phyloP scores from a whole-genome alignment of 2,797 vertebrate genomes.

The Loris lydekkerianus region DNA sequence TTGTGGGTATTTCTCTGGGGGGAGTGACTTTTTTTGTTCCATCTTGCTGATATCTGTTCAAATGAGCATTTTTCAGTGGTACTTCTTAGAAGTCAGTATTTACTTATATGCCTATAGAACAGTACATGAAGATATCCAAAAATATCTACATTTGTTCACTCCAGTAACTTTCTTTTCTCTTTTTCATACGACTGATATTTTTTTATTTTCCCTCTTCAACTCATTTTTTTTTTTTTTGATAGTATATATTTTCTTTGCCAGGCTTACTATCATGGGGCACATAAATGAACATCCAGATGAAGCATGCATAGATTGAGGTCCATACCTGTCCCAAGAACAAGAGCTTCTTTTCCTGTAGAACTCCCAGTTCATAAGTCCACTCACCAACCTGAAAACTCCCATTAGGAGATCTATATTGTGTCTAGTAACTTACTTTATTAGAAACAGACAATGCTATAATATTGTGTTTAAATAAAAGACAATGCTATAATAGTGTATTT shows the following conservation, averaged over 20 bases:
- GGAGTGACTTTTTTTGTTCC: background rate
- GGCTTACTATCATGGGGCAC: background rate
- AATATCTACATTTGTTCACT: background rate
- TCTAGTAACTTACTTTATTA: no score
- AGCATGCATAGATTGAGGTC: rapidly evolving
- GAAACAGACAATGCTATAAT: no score
- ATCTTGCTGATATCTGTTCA: background rate
- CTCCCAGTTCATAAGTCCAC: background rate
- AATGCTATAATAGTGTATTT: no score
- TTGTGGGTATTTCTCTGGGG: background rate
- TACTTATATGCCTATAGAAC: background rate
- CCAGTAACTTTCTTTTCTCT: no score
- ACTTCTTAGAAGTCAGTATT: background rate
- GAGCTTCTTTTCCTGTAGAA: background rate
- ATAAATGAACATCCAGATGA: background rate
- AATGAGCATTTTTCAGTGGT: background rate
- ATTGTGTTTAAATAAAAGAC: no score
- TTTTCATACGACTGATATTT: background rate
- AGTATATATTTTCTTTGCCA: background rate
- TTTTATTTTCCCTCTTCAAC: background rate
- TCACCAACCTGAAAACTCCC: background rate
- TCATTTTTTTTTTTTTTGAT: background rate
- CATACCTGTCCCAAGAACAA: background rate
- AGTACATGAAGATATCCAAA: background rate
- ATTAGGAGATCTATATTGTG: background rate